Evolutionary conservation across 2,113 vertebrate species (phyloP).

Genomic region (Epinephelus lanceolatus): DNA sequence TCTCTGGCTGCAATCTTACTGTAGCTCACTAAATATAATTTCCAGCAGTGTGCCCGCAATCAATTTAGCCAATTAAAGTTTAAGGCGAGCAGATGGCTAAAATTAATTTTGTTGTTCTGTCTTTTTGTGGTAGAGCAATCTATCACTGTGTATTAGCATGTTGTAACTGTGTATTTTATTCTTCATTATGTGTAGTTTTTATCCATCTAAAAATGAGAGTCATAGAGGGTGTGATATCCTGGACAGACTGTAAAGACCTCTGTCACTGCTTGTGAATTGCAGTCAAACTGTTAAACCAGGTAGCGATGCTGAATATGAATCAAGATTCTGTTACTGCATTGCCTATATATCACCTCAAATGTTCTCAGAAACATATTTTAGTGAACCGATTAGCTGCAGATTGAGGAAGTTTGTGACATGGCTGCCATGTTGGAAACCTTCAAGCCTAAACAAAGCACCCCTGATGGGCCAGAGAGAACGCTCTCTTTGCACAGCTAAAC

Average conservation of each 20-base stretch:
- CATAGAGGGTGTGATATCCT: background rate
- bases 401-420: too few species aligned
- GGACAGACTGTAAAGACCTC: background rate
- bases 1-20: conserved; percentile 38
- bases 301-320: too few species aligned
- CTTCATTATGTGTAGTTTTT: background rate
- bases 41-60: conserved; percentile 48
- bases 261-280: background rate
- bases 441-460: too few species aligned
- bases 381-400: too few species aligned
- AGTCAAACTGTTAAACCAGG: too few species aligned
- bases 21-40: conserved; percentile 55
- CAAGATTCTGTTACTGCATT: too few species aligned
- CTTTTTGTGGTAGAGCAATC: background rate
- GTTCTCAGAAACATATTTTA: too few species aligned
- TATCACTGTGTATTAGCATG: background rate
- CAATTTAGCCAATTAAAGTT: conserved; percentile 68
- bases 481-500: too few species aligned
- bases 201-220: background rate
- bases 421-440: too few species aligned
- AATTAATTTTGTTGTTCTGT: conserved; percentile 47
- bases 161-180: background rate
- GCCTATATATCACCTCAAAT: too few species aligned
- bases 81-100: conserved; percentile 66
- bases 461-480: too few species aligned